Evolutionary conservation across 2,113 vertebrate species (phyloP).

Genomic region (Sceloporus tristichus): DNA sequence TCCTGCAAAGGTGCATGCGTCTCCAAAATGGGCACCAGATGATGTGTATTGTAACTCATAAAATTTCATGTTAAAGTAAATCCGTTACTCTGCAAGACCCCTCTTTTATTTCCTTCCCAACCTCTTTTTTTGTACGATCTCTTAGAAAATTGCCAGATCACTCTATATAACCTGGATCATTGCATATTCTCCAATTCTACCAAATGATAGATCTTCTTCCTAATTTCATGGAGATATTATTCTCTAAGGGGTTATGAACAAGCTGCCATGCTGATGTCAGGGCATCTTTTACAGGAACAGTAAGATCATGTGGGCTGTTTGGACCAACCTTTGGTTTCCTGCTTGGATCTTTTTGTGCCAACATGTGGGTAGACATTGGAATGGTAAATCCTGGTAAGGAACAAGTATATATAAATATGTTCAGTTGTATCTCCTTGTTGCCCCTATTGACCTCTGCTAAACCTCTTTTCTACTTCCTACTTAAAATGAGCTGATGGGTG

Average conservation of each 20-base stretch:
- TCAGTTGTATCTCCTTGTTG: background rate
- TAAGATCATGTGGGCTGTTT: slow-evolving; percentile 84
- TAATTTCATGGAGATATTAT: rapidly evolving
- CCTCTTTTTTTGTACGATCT: too few relatives aligned
- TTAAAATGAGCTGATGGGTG: too few relatives aligned
- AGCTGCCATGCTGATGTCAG: background rate
- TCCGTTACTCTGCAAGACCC: too few relatives aligned
- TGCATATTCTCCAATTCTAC: background rate
- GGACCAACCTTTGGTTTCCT: slow-evolving; percentile 88
- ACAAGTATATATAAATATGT: too few relatives aligned
- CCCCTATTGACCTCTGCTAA: background rate
- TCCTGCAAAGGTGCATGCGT: background rate
- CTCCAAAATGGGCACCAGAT: background rate
- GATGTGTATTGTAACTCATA: too few relatives aligned
- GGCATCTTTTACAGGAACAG: slow-evolving; percentile 78
- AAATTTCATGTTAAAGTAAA: too few relatives aligned
- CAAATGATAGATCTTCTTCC: background rate
- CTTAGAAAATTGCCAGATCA: background rate
- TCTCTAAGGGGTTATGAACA: rapidly evolving
- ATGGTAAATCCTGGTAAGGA: slow-evolving; percentile 78
- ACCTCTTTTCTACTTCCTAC: too few relatives aligned
- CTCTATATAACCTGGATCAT: background rate
- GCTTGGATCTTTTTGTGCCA: slow-evolving; percentile 85
- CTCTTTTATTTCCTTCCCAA: too few relatives aligned
- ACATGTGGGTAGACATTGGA: slow-evolving; percentile 91